Conservation (phyloP, 2,113 vertebrate genomes). For the Pseudopodoces humilis region DNA sequence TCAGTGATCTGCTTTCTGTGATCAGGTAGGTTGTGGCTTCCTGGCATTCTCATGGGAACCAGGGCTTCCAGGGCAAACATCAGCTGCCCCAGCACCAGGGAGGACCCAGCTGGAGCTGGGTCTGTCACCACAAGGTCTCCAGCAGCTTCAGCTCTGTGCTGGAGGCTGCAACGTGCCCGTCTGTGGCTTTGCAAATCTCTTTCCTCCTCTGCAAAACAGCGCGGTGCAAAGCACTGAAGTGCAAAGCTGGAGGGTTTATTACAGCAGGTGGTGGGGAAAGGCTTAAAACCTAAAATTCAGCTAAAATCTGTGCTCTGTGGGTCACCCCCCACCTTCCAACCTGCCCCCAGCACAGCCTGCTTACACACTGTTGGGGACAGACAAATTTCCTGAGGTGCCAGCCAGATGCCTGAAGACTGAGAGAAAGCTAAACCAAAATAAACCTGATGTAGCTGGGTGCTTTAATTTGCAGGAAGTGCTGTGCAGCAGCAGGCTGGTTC, state of each 20-base stretch:
- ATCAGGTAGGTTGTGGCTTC: not conserved
- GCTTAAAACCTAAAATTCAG: not conserved
- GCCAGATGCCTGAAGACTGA: not conserved
- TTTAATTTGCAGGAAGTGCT: not conserved
- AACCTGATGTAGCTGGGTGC: not conserved
- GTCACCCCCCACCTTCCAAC: not conserved
- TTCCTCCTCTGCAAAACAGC: not conserved
- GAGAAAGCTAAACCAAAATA: not conserved
- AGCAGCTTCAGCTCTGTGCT: not conserved
- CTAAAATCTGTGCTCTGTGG: not conserved
- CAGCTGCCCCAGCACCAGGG: not conserved
- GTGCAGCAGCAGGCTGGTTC: not conserved
- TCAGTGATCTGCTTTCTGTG: not conserved
- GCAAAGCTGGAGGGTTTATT: not conserved
- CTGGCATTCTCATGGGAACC: not conserved
- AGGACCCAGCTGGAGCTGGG: not conserved
- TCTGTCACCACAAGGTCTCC: not conserved
- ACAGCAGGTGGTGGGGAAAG: not conserved
- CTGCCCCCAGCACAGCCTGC: not conserved
- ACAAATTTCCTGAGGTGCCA: not conserved
- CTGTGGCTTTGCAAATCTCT: not conserved
- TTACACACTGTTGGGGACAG: not conserved
- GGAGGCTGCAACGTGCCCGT: not conserved
- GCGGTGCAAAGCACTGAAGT: fast-evolving
- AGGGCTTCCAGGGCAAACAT: not conserved